Evolutionary conservation across 1,140 invertebrate species (phyloP).

Genomic region (Asobara japonica): DNA sequence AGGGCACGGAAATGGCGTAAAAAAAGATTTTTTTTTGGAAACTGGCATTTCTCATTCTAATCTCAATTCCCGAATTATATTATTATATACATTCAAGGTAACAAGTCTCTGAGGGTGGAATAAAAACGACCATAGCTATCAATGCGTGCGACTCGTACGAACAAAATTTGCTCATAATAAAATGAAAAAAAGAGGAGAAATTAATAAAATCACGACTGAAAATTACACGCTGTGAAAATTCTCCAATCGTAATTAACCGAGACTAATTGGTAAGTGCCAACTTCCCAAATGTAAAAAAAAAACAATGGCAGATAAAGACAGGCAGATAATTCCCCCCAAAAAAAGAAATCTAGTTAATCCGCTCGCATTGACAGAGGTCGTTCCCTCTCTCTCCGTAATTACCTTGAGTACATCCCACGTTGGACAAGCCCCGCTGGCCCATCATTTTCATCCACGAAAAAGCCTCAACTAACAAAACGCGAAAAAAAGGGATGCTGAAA

Average conservation of each 20-base stretch:
- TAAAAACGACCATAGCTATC: slow-evolving; percentile 60
- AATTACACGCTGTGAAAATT: too few relatives aligned
- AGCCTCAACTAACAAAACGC: neutral
- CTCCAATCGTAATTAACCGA: too few relatives aligned
- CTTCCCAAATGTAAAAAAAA: too few relatives aligned
- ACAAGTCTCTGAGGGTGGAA: slow-evolving; percentile 63
- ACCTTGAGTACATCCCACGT: slow-evolving; percentile 60
- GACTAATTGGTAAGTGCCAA: too few relatives aligned
- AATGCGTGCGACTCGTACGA: slow-evolving; percentile 56
- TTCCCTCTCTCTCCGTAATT: slow-evolving; percentile 63
- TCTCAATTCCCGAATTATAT: neutral
- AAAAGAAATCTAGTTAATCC: too few relatives aligned
- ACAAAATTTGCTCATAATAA: slow-evolving; percentile 20
- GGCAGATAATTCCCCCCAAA: too few relatives aligned
- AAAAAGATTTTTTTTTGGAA: too few relatives aligned
- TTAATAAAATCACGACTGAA: too few relatives aligned
- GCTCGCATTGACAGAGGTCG: slow-evolving; percentile 63
- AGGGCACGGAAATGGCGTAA: slow-evolving; percentile 9
- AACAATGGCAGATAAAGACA: too few relatives aligned
- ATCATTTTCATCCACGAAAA: slow-evolving; percentile 30
- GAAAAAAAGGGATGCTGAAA: neutral
- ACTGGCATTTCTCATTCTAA: neutral
- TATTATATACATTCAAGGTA: slow-evolving; percentile 57
- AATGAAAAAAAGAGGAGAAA: too few relatives aligned
- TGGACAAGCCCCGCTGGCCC: slow-evolving; percentile 47